Evolutionary conservation across 1,140 invertebrate genomes (phyloP), one percentile per base, ranked within the genome.

Genomic region (Goniozus legneri): DNA sequence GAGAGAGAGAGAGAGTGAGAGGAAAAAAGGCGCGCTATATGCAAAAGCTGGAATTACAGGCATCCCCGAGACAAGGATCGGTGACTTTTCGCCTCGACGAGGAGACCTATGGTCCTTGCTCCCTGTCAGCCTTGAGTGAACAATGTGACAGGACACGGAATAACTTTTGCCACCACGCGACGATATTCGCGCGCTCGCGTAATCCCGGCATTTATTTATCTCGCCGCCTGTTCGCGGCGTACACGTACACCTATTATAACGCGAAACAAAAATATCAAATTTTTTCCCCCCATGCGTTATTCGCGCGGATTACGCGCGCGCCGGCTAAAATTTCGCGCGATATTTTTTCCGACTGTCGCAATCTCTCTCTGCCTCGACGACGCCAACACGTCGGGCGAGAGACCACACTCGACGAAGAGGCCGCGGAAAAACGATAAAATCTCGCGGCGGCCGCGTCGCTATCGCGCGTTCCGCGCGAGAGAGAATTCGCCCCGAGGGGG

Each of bases 81-180:
- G 15, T 27, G 12, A 44, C 19, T 43, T 40, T 45, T 35, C 21
- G 44, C 32, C 41, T 21, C 34, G 34, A 10, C 13, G 24, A n/a
- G n/a, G n/a, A 27, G 31, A 50, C 42, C 40, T 42, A 37, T 39
- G 35, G 39, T 15, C 37, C 31, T 44, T 34, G 43, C 44, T 45
- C 20, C 27, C 47, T 55, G 52, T 54, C 52, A 36, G 14, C 34
- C 43, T 35, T 42, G 43, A 54, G 41, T 54, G 46, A 49, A 33
- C 51, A 24, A 45, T 45, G 46, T 54, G 54, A 55, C 52, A 50
- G 47, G 38, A 38, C 33, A 2, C 35, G 41, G 48, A 55, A 56
- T 50, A 56, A 50, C 52, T 56, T 50, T 33, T 31, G 33, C 32
- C 32, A 50, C 47, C 43, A 50, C 30, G 33, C 31, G 32, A 33